Evolutionary conservation across 2,888 invertebrate genomes (phyloP).

Genomic region (Aphodius sticticus): DNA sequence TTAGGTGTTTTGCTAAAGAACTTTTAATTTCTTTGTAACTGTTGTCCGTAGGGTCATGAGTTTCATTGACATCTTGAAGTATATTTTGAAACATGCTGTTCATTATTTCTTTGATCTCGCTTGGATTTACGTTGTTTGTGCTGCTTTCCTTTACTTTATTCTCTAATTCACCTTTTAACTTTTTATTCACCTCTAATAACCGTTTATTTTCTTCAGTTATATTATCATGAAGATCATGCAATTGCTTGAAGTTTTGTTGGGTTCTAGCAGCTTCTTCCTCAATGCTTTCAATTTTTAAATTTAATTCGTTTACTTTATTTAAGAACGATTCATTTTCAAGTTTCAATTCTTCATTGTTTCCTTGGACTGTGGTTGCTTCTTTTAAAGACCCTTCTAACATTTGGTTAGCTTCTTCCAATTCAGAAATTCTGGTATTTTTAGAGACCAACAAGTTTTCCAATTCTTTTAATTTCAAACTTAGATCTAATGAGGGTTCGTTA

Average conservation of each 20-base stretch:
- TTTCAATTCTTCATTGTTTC: conserved; percentile 34
- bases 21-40: conserved; percentile 15
- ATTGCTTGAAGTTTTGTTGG: conserved; percentile 25
- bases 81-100: conserved; percentile 53
- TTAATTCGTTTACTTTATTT: conserved; percentile 36
- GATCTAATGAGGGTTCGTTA: not conserved
- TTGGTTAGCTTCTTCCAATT: conserved; percentile 27
- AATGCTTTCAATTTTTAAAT: conserved; percentile 39
- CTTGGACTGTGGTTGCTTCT: conserved; percentile 37
- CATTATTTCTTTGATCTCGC: conserved; percentile 50
- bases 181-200: not conserved
- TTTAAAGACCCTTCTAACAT: conserved; percentile 33
- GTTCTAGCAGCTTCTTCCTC: conserved; percentile 28
- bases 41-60: conserved; percentile 7
- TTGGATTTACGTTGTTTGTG: not conserved
- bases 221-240: not conserved
- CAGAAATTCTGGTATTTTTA: conserved; percentile 11
- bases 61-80: conserved; percentile 44
- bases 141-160: not conserved
- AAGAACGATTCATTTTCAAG: conserved; percentile 30
- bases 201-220: not conserved
- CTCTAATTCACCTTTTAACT: not conserved
- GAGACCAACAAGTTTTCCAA: conserved; percentile 25
- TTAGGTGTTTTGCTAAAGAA: conserved; percentile 10
- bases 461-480: conserved; percentile 31